Conservation (phyloP, 2,797 vertebrate species). For the Neoniphon sammara region DNA sequence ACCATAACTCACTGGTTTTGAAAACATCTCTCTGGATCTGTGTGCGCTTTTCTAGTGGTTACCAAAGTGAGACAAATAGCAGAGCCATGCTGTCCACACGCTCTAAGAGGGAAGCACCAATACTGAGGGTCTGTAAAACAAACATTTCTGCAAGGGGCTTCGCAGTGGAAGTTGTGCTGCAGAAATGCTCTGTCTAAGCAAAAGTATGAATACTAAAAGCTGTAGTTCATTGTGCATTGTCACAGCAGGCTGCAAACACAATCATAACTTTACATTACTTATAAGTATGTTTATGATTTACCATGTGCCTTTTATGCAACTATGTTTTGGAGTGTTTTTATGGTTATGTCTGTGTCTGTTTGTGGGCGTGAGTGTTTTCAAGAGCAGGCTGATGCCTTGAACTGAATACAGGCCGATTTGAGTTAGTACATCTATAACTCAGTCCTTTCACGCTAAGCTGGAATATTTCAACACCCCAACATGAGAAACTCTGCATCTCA, state of each 20-base stretch:
- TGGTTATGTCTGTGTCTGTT: conserved; percentile 53
- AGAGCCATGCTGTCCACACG: conserved; percentile 55
- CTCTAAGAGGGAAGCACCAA: conserved; percentile 46
- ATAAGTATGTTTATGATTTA: conserved; percentile 46
- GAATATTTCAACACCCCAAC: conserved; percentile 64
- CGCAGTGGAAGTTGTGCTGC: conserved; percentile 58
- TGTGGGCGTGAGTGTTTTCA: conserved; percentile 53
- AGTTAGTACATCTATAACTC: conserved; percentile 71
- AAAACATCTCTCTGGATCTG: conserved; percentile 68
- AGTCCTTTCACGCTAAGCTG: conserved; percentile 63
- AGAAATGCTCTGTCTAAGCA: conserved; percentile 34
- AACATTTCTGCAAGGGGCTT: conserved; percentile 30
- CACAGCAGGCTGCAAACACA: conserved; percentile 54
- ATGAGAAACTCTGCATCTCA: conserved; percentile 64
- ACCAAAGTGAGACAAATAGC: conserved; percentile 73
- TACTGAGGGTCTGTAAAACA: conserved; percentile 28
- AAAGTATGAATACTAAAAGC: conserved; percentile 21
- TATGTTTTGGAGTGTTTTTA: conserved; percentile 48
- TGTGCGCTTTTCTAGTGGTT: conserved; percentile 66
- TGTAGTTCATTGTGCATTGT: conserved; percentile 18
- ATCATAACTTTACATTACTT: conserved; percentile 48
- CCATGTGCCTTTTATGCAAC: conserved; percentile 36
- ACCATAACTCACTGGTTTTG: conserved; percentile 67
- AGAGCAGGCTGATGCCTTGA: conserved; percentile 51
- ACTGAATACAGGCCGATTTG: conserved; percentile 58